Percentiles rank a stretch among this genome's conserved stretches.
Evolutionary conservation across 2,797 vertebrate species (phyloP).

Genomic region (Pagetopsis macropterus): DNA sequence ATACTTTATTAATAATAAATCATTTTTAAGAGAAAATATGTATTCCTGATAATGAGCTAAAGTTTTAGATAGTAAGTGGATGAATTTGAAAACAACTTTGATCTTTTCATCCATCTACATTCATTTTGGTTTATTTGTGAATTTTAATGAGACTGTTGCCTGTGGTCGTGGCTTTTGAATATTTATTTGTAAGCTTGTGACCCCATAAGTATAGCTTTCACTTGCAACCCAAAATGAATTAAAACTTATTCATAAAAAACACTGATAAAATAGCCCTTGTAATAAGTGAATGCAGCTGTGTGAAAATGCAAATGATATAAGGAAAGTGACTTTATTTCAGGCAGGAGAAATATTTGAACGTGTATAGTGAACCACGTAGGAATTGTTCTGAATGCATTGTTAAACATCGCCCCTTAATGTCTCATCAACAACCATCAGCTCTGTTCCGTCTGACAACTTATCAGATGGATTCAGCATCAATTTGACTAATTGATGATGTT

Average conservation of each 20-base stretch:
- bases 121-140: background rate
- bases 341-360: background rate
- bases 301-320: background rate
- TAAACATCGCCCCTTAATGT: slow-evolving; percentile 32
- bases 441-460: slow-evolving; percentile 16
- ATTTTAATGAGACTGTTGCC: background rate
- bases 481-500: slow-evolving; percentile 32
- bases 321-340: background rate
- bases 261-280: background rate
- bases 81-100: background rate
- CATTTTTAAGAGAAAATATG: background rate
- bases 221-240: background rate
- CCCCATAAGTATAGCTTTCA: background rate
- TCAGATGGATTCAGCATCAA: slow-evolving; percentile 1
- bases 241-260: background rate
- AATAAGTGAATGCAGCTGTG: background rate
- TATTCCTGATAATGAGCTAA: background rate
- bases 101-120: slow-evolving; percentile 3
- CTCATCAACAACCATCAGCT: slow-evolving; percentile 48
- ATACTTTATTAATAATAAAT: background rate
- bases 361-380: slow-evolving; percentile 1
- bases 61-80: background rate
- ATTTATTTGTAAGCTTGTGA: slow-evolving; percentile 1
- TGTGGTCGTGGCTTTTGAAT: slow-evolving; percentile 2
- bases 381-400: slow-evolving; percentile 33